Base-by-base conservation (phyloP, 2,113 vertebrate genomes). In the Apaloderma vittatum region DNA sequence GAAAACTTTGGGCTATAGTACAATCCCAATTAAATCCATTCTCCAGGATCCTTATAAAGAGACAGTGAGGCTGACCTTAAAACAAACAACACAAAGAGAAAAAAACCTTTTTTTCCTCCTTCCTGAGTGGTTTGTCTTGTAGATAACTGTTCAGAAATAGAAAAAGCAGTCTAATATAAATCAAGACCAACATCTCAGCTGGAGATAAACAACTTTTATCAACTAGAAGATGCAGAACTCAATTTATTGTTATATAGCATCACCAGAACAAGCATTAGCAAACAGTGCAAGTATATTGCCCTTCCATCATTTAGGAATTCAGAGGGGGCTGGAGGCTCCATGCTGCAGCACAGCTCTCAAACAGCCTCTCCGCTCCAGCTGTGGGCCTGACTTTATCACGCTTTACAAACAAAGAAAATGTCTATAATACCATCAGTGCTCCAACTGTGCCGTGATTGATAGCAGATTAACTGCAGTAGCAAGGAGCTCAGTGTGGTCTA, bases 191-290 rank as follows among this genome's bases (percentile, higher is more conserved):
- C 68, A 72, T 71, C 75, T 91, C 68, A 91, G 79, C 75, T 84
- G 72, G 75, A 93, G 86, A 93, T 86, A 86, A 94, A 92, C 71
- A 80, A 81, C 79, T 94, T 90, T 78, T 80, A 95, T 88, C 82
- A 88, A 83, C 51, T 32, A 80, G 68, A 78, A 90, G 90, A 81
- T 72, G 65, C 86, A 78, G 95, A 95, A 88, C 68, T 88, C 71
- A 68, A 91, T 88, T 93, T 90, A 88, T 67, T 73, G 46, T 77
- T 88, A 43, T 66, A 49, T 62, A 65, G 66, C 84, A 87, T 93
- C 5, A 1, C 52, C 81, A 73, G 57, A 95, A 70, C 48, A 72
- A 80, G n/a, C 65, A 73, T 77, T 63, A 92, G 36, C 61, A 87
- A 91, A 71, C 0, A 3, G 57, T 40, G 45, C 22, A 78, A 86